Conservation (phyloP, 1,140 invertebrate species). For the Oppia nitens region DNA sequence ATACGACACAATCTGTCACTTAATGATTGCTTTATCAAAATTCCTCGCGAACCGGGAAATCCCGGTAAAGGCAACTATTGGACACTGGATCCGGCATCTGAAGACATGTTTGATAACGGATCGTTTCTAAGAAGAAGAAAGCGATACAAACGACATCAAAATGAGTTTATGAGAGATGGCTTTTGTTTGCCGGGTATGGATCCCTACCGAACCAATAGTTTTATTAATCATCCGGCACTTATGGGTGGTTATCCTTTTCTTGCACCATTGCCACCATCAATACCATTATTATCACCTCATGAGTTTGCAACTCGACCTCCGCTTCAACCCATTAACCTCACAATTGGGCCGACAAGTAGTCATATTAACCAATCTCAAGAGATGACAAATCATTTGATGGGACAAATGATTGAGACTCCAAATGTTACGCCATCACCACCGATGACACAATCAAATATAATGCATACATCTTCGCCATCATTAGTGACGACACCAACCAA, state of each 20-base stretch:
- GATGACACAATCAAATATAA: background rate
- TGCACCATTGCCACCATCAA: background rate
- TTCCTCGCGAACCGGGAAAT: conserved; percentile 90
- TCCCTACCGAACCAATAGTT: background rate
- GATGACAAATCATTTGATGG: background rate
- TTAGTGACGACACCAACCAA: background rate
- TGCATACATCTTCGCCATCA: background rate
- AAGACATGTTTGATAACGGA: conserved; percentile 99
- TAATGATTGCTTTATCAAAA: conserved; percentile 98
- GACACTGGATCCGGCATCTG: conserved; percentile 87
- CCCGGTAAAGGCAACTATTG: conserved; percentile 99
- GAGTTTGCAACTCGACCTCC: background rate
- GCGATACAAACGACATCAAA: conserved; percentile 71
- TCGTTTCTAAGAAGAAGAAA: conserved; percentile 86
- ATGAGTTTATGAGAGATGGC: conserved; percentile 21
- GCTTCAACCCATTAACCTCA: background rate
- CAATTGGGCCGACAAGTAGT: background rate
- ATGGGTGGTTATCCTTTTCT: background rate
- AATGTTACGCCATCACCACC: background rate
- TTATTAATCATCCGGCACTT: background rate
- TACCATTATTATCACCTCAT: background rate
- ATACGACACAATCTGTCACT: conserved; percentile 92
- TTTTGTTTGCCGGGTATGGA: background rate
- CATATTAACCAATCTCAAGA: background rate
- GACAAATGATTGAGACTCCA: background rate